Evolutionary conservation across 64 coral and sea anemone genomes (phyloP).

Genomic region (Montipora efflorescens): DNA sequence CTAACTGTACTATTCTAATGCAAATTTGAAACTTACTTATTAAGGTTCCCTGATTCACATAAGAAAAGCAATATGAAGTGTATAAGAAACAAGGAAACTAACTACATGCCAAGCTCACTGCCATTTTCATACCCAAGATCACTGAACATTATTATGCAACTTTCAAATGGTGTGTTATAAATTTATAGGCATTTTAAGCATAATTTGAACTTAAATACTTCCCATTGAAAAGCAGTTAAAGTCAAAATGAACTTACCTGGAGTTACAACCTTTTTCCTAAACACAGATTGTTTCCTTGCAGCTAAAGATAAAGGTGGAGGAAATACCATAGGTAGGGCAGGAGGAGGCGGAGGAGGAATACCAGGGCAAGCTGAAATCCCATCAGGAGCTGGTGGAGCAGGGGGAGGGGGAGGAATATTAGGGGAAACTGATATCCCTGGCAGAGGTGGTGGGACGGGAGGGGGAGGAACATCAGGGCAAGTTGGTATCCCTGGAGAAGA

Average conservation of each 20-base stretch:
- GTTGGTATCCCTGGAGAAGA: slow-evolving; percentile 13
- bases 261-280: slow-evolving; percentile 64
- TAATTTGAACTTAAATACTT: too few relatives aligned
- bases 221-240: too few relatives aligned
- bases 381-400: not conserved
- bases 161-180: too few relatives aligned
- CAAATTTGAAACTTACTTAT: too few relatives aligned
- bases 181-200: too few relatives aligned
- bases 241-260: slow-evolving; percentile 51
- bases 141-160: too few relatives aligned
- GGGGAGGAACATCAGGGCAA: not conserved
- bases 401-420: not conserved
- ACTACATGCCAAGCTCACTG: too few relatives aligned
- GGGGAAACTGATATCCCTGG: slow-evolving; percentile 10
- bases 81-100: too few relatives aligned
- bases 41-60: too few relatives aligned
- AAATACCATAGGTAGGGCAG: not conserved
- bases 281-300: slow-evolving; percentile 12
- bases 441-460: slow-evolving; percentile 56
- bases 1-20: too few relatives aligned
- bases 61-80: too few relatives aligned
- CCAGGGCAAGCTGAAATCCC: not conserved
- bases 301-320: not conserved
- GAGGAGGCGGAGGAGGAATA: slow-evolving; percentile 54
- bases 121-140: too few relatives aligned